Conservation (phyloP, 2,888 invertebrate species). For the Noctuana brunneofusca region DNA sequence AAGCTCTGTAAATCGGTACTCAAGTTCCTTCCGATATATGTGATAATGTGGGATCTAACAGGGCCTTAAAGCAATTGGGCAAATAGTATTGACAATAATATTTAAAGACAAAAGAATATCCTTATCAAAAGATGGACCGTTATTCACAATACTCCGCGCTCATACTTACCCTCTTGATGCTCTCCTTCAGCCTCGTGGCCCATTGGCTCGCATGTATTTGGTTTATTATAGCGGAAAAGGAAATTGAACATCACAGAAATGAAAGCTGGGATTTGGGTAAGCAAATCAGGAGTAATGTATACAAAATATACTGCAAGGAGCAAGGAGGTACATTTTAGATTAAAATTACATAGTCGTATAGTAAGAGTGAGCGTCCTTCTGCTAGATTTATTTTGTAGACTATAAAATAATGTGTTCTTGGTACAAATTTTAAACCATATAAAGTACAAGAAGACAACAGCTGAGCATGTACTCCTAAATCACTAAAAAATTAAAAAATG, state of each 20-base stretch:
- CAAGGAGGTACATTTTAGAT: no score
- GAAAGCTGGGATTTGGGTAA: conserved; percentile 93
- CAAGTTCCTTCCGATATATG: neutral
- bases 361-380: no score
- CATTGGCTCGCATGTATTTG: conserved; percentile 99
- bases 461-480: no score
- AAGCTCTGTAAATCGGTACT: conserved; percentile 53
- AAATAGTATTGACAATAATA: no score
- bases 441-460: no score
- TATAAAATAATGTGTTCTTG: no score
- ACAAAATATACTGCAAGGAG: no score
- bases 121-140: conserved; percentile 95
- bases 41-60: conserved; percentile 2
- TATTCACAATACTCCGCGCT: conserved; percentile 98
- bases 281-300: neutral
- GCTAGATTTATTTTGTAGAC: no score
- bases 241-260: conserved; percentile 88
- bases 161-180: conserved; percentile 96
- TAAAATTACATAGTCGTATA: no score
- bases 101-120: neutral
- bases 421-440: no score
- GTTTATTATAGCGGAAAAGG: conserved; percentile 97
- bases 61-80: neutral
- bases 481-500: no score
- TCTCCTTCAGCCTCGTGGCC: conserved; percentile 95